These are phyloP conservation scores for Cecidostiba fungosa DNA, from an alignment of 2,888 invertebrate genomes.

Conservation along the genomic window DNA sequence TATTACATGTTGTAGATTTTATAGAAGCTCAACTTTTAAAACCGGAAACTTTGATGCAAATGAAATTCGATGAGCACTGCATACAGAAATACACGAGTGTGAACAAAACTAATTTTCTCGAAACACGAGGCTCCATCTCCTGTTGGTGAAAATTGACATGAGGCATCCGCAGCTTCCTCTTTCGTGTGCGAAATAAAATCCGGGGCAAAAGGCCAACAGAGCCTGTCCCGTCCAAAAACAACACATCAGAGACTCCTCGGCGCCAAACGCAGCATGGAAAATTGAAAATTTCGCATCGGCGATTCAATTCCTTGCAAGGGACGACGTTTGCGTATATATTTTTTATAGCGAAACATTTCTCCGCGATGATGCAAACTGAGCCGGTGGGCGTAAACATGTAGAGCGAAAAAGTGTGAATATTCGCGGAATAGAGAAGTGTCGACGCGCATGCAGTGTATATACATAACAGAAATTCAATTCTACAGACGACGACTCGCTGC, in stretches of 20 bases:
- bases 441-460: neutral
- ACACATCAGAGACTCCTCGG: neutral
- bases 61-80: neutral
- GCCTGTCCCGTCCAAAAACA: conserved; percentile 19
- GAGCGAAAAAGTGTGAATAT: neutral
- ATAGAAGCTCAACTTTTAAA: no score
- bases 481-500: neutral
- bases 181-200: neutral
- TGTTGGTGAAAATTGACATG: neutral
- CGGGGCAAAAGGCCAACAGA: conserved; percentile 38
- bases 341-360: neutral
- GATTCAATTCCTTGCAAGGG: conserved; percentile 33
- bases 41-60: no score
- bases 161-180: neutral
- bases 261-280: conserved; percentile 51
- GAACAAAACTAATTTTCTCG: conserved; percentile 4
- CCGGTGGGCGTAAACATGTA: neutral
- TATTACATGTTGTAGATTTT: no score
- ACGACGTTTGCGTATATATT: neutral
- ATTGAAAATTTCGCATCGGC: conserved; percentile 53
- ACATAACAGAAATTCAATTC: neutral
- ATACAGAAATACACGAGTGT: neutral
- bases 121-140: neutral
- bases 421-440: neutral
- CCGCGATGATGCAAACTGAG: neutral